Percentiles rank a stretch among this genome's conserved stretches.
phyloP scores from a whole-genome alignment of 1,140 invertebrate species.

The Hyles vespertilio region DNA sequence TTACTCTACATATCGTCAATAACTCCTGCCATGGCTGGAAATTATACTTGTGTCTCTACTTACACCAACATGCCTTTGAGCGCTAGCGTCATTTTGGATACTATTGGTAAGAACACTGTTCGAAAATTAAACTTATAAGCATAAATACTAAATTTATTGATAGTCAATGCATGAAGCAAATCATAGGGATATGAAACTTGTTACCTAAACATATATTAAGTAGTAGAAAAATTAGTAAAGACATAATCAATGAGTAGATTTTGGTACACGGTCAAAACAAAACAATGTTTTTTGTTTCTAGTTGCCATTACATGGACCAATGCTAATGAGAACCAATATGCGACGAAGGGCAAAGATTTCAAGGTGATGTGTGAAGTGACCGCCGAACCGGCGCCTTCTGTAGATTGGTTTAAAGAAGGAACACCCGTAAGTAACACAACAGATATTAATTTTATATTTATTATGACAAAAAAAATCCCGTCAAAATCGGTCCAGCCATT shows the following conservation, averaged over 20 bases:
- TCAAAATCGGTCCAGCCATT: too few species aligned
- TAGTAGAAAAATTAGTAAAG: not conserved
- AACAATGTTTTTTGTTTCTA: slow-evolving; percentile 42
- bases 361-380: slow-evolving; percentile 89
- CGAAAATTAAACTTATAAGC: too few species aligned
- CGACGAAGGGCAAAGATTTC: slow-evolving; percentile 85
- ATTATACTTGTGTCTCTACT: slow-evolving; percentile 87
- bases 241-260: not conserved
- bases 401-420: slow-evolving; percentile 91
- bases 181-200: too few species aligned
- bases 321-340: slow-evolving; percentile 89
- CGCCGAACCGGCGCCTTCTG: slow-evolving; percentile 87
- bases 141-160: too few species aligned
- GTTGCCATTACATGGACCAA: slow-evolving; percentile 90
- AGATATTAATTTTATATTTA: slow-evolving; percentile 1
- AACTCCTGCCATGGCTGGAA: slow-evolving; percentile 85
- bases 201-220: too few species aligned
- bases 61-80: slow-evolving; percentile 83
- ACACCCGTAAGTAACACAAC: slow-evolving; percentile 68
- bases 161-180: too few species aligned
- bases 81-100: slow-evolving; percentile 82
- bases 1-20: slow-evolving; percentile 86
- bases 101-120: slow-evolving; percentile 79
- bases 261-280: not conserved
- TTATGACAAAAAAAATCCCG: too few species aligned